A percentile compares a stretch with the other conserved stretches of the same genome.
Conservation (phyloP, 2,113 vertebrate species). For the Callipepla squamata region DNA sequence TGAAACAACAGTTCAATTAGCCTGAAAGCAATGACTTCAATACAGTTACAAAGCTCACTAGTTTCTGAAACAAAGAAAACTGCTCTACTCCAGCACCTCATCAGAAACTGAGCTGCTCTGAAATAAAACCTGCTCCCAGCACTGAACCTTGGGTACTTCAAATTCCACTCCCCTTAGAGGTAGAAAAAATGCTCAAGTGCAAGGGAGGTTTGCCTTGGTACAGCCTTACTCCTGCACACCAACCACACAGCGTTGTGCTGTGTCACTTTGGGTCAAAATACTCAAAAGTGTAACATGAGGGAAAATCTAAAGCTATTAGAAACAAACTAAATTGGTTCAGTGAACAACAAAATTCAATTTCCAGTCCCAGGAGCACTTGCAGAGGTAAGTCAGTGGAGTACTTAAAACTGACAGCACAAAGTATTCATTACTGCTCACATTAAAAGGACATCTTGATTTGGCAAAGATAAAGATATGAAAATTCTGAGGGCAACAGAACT, state of each 20-base stretch:
- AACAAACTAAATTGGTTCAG: not conserved
- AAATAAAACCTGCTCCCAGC: not conserved
- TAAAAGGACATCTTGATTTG: not conserved
- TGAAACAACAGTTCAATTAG: not conserved
- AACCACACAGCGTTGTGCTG: not conserved
- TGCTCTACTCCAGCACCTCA: not conserved
- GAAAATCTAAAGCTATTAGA: not conserved
- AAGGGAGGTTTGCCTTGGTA: not conserved
- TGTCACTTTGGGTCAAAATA: not conserved
- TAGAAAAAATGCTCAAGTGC: not conserved
- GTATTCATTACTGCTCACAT: not conserved
- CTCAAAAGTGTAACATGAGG: not conserved
- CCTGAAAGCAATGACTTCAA: not conserved
- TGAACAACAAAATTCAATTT: not conserved
- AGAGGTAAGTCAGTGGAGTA: not conserved
- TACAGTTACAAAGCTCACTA: not conserved
- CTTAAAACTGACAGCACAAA: not conserved
- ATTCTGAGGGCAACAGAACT: not conserved
- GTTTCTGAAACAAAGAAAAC: not conserved
- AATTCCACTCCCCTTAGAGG: not conserved
- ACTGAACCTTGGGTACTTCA: not conserved
- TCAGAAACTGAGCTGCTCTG: not conserved
- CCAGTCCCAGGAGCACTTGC: not conserved
- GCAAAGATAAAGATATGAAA: not conserved
- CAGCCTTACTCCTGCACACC: not conserved